Evolutionary conservation across 2,113 vertebrate species (phyloP), one percentile per base, ranked within the genome.

Genomic region (Elephas maximus): DNA sequence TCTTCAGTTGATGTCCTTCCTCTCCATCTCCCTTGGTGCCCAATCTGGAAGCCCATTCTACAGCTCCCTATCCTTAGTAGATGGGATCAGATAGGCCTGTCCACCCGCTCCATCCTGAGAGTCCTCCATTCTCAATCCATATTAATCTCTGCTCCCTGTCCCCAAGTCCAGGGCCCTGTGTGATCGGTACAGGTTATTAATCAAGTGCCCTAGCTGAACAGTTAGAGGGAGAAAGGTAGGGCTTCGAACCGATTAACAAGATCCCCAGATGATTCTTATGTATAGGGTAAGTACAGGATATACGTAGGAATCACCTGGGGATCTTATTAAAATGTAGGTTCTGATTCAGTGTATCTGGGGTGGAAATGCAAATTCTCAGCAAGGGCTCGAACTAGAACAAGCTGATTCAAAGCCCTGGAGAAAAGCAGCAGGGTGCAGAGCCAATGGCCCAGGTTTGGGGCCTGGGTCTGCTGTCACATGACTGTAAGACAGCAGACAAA

Each of bases 391-490:
- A 57, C 12, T 15, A 14, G 11, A 57, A 57, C 53, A 57, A 57
- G 15, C 53, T 57, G 14, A 57, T 57, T 57, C 11, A 17, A 57
- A 57, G 53, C 15, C 53, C 53, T 57, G 26, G 3, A 21, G 28
- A 33, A 69, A 26, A n/a, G 26, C 28, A 26, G 24, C 85, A 67
- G 33, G 17, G 30, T 28, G 37, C 45, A 17, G 23, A 21, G 23
- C 15, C 21, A 0, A 8, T 1, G 4, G 48, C 67, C 6, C 18
- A 6, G 67, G 9, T 33, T 15, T 10, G 17, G 2, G 9, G 15
- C 51, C 51, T 7, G 18, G 74, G 28, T 33, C n/a, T 12, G 21
- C 33, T 20, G 26, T 15, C 2, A 6, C 21, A 8, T 0, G 0
- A 33, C 33, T 26, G 1, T 5, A 11, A 23, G 12, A 44, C 45